These are phyloP conservation scores for Garra rufa DNA, from an alignment of 2,113 vertebrate species.

Conservation along the genomic window DNA sequence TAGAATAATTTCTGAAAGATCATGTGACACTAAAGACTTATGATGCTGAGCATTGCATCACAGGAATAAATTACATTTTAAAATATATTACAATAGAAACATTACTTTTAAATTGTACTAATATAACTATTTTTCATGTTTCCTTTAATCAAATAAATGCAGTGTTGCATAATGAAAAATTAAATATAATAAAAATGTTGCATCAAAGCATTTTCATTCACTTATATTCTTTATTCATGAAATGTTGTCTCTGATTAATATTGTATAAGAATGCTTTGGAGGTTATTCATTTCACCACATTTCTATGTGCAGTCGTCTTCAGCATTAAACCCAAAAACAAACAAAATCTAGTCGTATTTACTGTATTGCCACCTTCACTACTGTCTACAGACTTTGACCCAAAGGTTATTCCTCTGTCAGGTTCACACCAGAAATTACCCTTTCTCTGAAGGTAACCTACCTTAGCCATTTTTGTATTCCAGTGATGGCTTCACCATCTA, in stretches of 20 bases:
- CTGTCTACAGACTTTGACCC: neutral
- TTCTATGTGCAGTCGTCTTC: neutral
- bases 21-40: neutral
- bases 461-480: conserved; percentile 71
- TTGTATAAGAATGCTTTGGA: neutral
- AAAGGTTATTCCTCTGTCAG: neutral
- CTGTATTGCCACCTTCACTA: neutral
- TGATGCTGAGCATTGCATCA: neutral
- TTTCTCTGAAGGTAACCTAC: conserved; percentile 67
- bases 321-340: neutral
- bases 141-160: too few relatives aligned
- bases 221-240: neutral
- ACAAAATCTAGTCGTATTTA: neutral
- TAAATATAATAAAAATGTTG: too few relatives aligned
- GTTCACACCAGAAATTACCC: neutral
- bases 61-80: neutral
- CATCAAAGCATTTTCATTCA: neutral
- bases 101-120: neutral
- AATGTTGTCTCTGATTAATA: too few relatives aligned
- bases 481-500: conserved; percentile 65
- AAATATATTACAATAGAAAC: neutral
- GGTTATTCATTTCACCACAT: neutral
- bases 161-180: neutral
- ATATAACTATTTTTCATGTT: too few relatives aligned
- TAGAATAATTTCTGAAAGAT: neutral